Base-by-base conservation (phyloP, 2,888 invertebrate species). In the Microctonus hyperodae region DNA sequence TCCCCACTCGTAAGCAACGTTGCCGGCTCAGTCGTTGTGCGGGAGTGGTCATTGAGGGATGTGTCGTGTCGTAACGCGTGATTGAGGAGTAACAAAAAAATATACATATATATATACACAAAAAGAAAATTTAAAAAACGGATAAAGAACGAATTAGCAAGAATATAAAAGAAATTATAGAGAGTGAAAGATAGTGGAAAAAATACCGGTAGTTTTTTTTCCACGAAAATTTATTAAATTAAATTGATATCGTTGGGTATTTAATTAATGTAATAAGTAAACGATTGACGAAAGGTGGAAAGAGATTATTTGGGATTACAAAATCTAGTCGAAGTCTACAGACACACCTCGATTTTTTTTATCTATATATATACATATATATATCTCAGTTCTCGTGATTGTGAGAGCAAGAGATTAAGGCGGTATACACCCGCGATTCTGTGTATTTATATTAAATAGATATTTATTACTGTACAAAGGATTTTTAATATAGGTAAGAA, bases 11-110 rank as follows among this genome's bases (percentile, higher is more conserved):
- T 65, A 71, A 71, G 74, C 80, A 77, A 78, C 78, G 81, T 80
- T 80, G 80, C 78, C 78, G 81, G 79, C 76, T 81, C 83, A 83
- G 83, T 83, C 80, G 79, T 76, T 78, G 83, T 79, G 82, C 83
- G 83, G 83, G 83, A 83, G 82, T 82, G 82, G 83, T 82, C 83
- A 79, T 72, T 73, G 81, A 80, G 82, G 80, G 81, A 83, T 83
- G 82, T 82, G 78, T 76, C 76, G 75, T 76, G 79, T 76, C 77
- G 79, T 77, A 79, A 78, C 74, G 80, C 78, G 80, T 79, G 81
- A 80, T 75, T 78, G 78, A 79, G 74, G 66, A 78, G 75, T 74
- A 75, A 74, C 74, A 70, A 67, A 69, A 72, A 64, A 70, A 69
- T 44, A 53, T 53, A 57, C 64, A 68, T 59, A 61, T 58, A 65